These are phyloP conservation scores for Ganaspis sp. DNA, from an alignment of 1,140 invertebrate species.

Conservation along the genomic window DNA sequence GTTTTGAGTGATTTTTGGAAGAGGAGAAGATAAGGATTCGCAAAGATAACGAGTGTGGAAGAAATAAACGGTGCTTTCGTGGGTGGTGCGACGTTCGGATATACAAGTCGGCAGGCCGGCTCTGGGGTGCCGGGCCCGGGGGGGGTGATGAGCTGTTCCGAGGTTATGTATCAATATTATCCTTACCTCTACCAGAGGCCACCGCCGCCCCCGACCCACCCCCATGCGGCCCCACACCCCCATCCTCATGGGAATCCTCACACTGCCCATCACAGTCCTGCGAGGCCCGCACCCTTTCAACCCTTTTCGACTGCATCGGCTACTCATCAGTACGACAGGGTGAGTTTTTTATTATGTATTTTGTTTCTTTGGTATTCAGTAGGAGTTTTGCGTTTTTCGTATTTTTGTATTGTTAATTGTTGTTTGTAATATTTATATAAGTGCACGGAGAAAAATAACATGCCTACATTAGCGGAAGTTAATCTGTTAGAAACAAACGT, in stretches of 20 bases:
- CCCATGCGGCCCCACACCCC: slow-evolving; percentile 70
- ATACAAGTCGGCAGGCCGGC: slow-evolving; percentile 74
- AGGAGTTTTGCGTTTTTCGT: too few species aligned
- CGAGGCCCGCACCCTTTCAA: slow-evolving; percentile 74
- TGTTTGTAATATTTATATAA: too few species aligned
- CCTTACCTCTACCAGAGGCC: slow-evolving; percentile 79
- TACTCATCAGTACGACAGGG: slow-evolving; percentile 77
- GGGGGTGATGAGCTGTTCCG: slow-evolving; percentile 79
- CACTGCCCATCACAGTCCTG: slow-evolving; percentile 73
- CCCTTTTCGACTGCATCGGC: slow-evolving; percentile 71
- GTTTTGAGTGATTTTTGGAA: slow-evolving; percentile 37
- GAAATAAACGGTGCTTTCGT: slow-evolving; percentile 63
- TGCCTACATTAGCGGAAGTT: too few species aligned
- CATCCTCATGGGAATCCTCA: slow-evolving; percentile 66
- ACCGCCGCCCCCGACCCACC: slow-evolving; percentile 74
- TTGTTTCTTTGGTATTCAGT: not conserved
- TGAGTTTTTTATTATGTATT: slow-evolving; percentile 63
- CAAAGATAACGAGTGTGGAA: slow-evolving; percentile 61
- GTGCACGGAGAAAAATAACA: too few species aligned
- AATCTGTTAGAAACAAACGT: too few species aligned
- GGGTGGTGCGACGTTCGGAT: slow-evolving; percentile 74
- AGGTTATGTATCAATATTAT: slow-evolving; percentile 81
- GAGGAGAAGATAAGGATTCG: slow-evolving; percentile 30
- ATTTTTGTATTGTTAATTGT: too few species aligned
- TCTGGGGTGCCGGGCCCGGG: slow-evolving; percentile 74